Evolutionary conservation across 2,113 vertebrate genomes (phyloP), one percentile per base, ranked within the genome.

Genomic region (Sminthopsis crassicaudata): DNA sequence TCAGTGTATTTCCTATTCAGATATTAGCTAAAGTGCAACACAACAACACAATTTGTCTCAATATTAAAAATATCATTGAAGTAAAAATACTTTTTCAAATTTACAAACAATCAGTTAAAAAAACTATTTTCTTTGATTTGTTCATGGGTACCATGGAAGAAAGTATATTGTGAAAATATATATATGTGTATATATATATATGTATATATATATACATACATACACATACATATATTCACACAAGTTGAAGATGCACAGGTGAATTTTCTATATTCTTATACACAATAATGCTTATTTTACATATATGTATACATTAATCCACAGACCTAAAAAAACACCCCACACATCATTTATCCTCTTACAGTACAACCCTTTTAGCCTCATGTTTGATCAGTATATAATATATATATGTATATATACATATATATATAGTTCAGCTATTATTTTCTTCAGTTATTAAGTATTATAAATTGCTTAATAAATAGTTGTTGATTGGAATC

Each of bases 11-110:
- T 97, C 93, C 89, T 97, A 22, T 95, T 98, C 89, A 94, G 95
- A 96, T 94, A 88, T 90, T 91, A 30, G 91, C 96, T 98, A 98
- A 99, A 98, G 98, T 98, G 98, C 98, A 98, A 95, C 94, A 96
- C 94, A n/a, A n/a, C n/a, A n/a, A 98, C 94, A 96, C 50, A 92
- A 55, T 92, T 93, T 93, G 51, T 51, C 91, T 89, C 91, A 96
- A 60, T 97, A 89, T 91, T 94, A 94, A 96, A 96, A 93, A 90
- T 84, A 94, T 19, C 90, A 95, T 84, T 22, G 27, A 90, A 48
- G 46, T 90, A 46, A 46, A 48, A 46, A 48, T 50, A 12, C 50
- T 50, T 90, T 90, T 90, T 51, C 46, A 46, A 51, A 90, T 90
- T 90, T 90, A 90, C 89, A 89, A 25, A 89, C 7, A 90, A 51